These are phyloP conservation scores for Bicyclus anynana DNA, from an alignment of 1,140 invertebrate species.

Conservation along the genomic window DNA sequence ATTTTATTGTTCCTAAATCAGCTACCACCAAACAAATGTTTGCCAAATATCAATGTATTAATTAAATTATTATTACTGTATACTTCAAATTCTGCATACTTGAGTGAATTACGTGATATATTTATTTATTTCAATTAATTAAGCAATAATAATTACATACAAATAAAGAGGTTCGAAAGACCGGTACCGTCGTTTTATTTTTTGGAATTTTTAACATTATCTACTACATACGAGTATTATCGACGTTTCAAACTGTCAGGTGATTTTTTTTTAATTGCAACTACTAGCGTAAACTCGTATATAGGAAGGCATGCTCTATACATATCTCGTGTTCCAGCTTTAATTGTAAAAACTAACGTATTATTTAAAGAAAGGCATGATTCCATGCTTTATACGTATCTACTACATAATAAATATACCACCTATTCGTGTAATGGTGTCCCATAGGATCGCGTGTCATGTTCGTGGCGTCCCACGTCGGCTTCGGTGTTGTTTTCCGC, in stretches of 20 bases:
- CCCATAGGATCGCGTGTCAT: conserved; percentile 35
- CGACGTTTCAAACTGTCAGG: no score
- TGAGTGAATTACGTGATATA: conserved; percentile 64
- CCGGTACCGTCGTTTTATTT: conserved; percentile 30
- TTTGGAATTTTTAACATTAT: background rate
- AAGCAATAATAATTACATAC: conserved; percentile 68
- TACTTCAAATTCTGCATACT: conserved; percentile 47
- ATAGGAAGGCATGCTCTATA: no score
- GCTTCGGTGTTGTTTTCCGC: conserved; percentile 39
- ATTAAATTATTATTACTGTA: conserved; percentile 29
- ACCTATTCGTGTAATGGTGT: background rate
- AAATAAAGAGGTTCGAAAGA: conserved; percentile 66
- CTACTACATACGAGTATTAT: no score
- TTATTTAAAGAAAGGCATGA: no score
- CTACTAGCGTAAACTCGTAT: no score
- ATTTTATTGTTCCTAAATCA: conserved; percentile 14
- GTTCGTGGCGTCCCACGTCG: conserved; percentile 29
- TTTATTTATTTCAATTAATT: conserved; percentile 73
- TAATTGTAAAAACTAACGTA: no score
- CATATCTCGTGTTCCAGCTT: no score
- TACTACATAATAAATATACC: background rate
- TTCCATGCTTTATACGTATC: no score
- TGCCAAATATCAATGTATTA: conserved; percentile 27
- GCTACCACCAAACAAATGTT: conserved; percentile 14
- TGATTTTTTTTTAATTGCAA: no score